Percentiles rank a stretch among this genome's conserved stretches.
These are phyloP conservation scores for Tursiops truncatus DNA, from an alignment of 2,113 vertebrate genomes.

Conservation along the genomic window DNA sequence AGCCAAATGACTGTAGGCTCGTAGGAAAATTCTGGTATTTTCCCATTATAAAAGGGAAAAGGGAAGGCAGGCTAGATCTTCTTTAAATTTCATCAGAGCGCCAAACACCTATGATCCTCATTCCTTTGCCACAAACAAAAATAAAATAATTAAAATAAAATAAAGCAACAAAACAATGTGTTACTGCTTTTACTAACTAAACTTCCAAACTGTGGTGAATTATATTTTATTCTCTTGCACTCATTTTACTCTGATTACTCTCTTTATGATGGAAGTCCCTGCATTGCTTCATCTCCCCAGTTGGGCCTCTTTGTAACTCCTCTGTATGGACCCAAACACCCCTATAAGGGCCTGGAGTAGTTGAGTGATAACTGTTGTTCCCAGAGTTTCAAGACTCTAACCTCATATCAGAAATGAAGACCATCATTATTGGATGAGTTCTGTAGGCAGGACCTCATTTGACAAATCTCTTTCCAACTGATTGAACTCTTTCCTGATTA, in stretches of 20 bases:
- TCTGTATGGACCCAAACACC: not conserved
- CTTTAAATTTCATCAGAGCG: not conserved
- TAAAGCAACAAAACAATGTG: not conserved
- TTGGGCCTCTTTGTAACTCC: not conserved
- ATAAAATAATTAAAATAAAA: not conserved
- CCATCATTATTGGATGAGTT: not conserved
- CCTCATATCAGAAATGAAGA: not conserved
- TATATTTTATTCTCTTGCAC: not conserved
- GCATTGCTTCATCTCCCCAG: not conserved
- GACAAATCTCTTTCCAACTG: slow-evolving; percentile 35
- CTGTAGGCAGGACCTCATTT: not conserved
- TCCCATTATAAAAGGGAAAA: not conserved
- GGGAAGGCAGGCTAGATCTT: not conserved
- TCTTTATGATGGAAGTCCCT: not conserved
- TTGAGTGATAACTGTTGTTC: not conserved
- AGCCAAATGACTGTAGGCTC: not conserved
- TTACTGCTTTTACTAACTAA: not conserved
- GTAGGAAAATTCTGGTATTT: not conserved
- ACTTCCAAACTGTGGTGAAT: not conserved
- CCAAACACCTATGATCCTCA: not conserved
- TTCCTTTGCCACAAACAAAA: not conserved
- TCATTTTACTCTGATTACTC: not conserved
- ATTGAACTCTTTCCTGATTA: slow-evolving; percentile 65
- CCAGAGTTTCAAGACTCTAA: not conserved
- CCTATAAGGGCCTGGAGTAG: rapidly evolving